Base-by-base conservation (phyloP, 1,140 invertebrate genomes). In the Drosophila mayri region DNA sequence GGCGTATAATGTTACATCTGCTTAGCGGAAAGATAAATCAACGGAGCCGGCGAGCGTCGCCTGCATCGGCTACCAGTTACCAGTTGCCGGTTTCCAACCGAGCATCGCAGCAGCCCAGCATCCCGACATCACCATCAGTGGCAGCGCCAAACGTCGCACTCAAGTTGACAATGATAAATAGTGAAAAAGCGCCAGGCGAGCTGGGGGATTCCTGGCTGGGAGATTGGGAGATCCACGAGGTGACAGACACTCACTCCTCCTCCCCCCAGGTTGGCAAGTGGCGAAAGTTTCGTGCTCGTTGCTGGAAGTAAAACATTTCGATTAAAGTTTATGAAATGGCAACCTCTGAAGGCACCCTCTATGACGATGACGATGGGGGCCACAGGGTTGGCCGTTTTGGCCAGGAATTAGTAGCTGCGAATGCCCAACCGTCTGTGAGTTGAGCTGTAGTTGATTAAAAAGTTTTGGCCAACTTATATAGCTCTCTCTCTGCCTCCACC, bases 81-180 rank as follows among this genome's bases (percentile, higher is more conserved):
- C 47, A 70, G 46, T 63, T 64, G 64, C 30, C 75, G 65, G 50
- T 61, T 58, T 37, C 80, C 65, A 57, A 37, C 50, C 50, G 49
- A 54, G 64, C 40, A 46, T 37, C 59, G 41, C 37, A 59, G 50
- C 50, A 41, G 20, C 63, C 44, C 30, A 37, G 40, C 63, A 70
- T 70, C 65, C 28, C 54, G 58, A 7, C 75, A 60, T 28, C 66
- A 47, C 18, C 66, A 70, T 41, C 79, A 82, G 37, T 78, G 80
- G 60, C 78, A 86, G 85, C 84, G 84, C 81, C 86, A 90, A 90
- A 81, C 85, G 85, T 90, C 86, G 85, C 85, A 90, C 85, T 90
- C 86, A 90, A 90, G 74, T 86, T 90, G 85, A 90, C 85, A 90
- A 90, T 90, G 85, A 90, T 90, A 90, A 90, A 90, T 90, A 90